Conservation (phyloP, 2,888 invertebrate species). For the Argyresthia goedartella region DNA sequence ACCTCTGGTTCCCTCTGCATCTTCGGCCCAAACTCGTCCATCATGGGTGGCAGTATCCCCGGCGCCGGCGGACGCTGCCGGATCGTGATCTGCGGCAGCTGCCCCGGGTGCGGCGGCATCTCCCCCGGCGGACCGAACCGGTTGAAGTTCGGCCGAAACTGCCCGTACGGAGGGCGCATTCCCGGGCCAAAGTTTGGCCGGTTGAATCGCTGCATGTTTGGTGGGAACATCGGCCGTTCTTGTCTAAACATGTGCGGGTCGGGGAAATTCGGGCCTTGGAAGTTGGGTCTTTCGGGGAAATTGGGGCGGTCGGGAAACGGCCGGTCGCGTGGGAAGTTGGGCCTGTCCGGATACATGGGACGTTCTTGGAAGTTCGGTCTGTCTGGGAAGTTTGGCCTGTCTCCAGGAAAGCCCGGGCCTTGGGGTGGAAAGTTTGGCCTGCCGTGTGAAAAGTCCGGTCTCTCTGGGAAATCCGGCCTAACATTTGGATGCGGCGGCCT, state of each 20-base stretch:
- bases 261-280: background rate
- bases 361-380: background rate
- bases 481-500: too few species aligned
- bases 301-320: background rate
- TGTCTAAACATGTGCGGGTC: background rate
- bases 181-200: background rate
- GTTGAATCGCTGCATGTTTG: background rate
- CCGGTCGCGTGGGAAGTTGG: too few species aligned
- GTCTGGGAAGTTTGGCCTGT: background rate
- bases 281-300: background rate
- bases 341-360: background rate
- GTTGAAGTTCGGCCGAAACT: background rate
- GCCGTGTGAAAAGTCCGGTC: constrained; percentile 10
- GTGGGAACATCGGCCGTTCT: constrained; percentile 1
- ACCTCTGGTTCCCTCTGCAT: constrained; percentile 9
- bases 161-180: background rate
- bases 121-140: background rate
- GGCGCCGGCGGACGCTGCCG: constrained; percentile 29
- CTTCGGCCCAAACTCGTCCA: constrained; percentile 13
- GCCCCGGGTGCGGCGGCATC: constrained; percentile 7
- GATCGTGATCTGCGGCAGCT: constrained; percentile 47
- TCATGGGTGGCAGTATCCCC: constrained; percentile 8
- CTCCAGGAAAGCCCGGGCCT: constrained; percentile 23
- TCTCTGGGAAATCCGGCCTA: background rate
- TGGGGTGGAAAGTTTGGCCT: constrained; percentile 15